Evolutionary conservation across 2,888 invertebrate genomes (phyloP).

Genomic region (Pheosia tremula): DNA sequence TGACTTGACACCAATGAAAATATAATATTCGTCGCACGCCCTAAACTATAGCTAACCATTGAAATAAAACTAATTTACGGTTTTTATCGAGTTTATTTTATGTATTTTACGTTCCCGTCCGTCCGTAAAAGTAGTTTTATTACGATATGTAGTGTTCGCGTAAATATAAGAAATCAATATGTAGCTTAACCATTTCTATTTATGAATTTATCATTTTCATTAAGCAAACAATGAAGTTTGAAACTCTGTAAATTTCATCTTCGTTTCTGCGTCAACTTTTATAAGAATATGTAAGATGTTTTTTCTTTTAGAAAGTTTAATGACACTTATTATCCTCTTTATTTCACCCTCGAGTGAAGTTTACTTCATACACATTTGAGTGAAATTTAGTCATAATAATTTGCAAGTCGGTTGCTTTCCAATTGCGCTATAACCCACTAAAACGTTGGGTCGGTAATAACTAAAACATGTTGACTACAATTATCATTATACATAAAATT

Average conservation of each 20-base stretch:
- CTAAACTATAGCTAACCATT: no score
- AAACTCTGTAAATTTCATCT: background rate
- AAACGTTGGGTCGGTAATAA: background rate
- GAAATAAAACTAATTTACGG: no score
- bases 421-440: background rate
- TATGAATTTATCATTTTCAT: background rate
- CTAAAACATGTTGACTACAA: background rate
- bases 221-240: background rate
- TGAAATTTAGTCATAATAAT: constrained; percentile 2
- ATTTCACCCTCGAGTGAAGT: constrained; percentile 5
- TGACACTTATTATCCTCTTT: constrained; percentile 12
- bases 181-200: no score
- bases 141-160: no score
- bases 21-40: no score
- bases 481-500: background rate
- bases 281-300: constrained; percentile 2
- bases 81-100: no score
- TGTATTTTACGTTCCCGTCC: no score
- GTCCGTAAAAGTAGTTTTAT: no score
- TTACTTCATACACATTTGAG: constrained; percentile 1
- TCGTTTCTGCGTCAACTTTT: background rate
- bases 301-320: constrained; percentile 1
- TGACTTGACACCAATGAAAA: no score
- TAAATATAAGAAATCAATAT: no score
- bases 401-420: background rate